Conservation (phyloP, 2,797 vertebrate genomes). For the Tarsius wallacei region DNA sequence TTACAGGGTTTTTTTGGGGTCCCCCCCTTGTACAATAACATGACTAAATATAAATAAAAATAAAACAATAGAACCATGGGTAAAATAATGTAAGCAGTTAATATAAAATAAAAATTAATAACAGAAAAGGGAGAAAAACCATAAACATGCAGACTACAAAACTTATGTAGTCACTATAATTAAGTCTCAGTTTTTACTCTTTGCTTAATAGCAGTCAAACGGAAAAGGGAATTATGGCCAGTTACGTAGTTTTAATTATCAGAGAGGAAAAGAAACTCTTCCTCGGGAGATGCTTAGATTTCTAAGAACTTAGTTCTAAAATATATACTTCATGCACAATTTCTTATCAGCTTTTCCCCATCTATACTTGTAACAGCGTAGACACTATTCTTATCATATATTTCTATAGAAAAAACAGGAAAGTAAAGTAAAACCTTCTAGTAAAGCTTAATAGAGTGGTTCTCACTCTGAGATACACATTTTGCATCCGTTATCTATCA, state of each 20-base stretch:
- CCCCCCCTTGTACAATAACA: neutral
- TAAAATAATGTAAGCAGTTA: neutral
- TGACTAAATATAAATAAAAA: neutral
- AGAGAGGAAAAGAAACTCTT: constrained; percentile 26
- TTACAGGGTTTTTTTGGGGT: too few relatives aligned
- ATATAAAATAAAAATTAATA: constrained; percentile 57
- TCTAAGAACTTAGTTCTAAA: neutral
- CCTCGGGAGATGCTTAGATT: neutral
- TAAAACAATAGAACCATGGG: neutral
- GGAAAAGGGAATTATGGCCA: neutral
- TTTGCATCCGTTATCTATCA: neutral
- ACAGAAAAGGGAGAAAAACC: neutral
- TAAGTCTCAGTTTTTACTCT: neutral
- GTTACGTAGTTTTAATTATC: neutral
- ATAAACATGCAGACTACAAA: neutral
- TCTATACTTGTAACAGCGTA: neutral
- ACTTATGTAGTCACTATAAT: neutral
- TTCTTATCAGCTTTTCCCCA: neutral
- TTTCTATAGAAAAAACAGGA: neutral
- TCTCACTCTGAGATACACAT: neutral
- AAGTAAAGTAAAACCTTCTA: neutral
- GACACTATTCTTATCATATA: neutral
- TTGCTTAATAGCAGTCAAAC: neutral
- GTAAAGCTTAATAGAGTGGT: neutral
- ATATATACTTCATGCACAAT: neutral